phyloP scores from a whole-genome alignment of 2,888 invertebrate genomes.

The Junonia oenone region DNA sequence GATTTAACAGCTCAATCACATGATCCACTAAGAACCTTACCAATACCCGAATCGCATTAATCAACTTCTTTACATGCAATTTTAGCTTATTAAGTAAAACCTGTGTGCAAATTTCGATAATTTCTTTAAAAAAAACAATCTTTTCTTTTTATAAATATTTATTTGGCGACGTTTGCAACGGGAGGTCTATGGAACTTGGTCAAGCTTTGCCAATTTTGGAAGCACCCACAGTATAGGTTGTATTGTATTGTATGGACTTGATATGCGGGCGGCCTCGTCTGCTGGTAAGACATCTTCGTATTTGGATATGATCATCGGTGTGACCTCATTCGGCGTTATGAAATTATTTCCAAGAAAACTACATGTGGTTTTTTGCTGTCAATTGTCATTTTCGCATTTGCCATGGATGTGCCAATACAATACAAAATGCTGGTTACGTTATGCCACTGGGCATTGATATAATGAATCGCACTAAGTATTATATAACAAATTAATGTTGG shows the following conservation, averaged over 20 bases:
- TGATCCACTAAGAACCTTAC: too few relatives aligned
- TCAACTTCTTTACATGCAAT: neutral
- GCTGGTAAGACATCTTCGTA: constrained; percentile 43
- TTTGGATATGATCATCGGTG: constrained; percentile 51
- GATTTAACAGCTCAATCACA: too few relatives aligned
- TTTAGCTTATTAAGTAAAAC: constrained; percentile 1
- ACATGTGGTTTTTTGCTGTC: neutral
- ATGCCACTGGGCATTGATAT: too few relatives aligned
- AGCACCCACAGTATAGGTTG: constrained; percentile 56
- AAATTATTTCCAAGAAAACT: constrained; percentile 14
- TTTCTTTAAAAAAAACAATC: neutral
- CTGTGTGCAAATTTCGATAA: neutral
- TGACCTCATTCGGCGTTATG: constrained; percentile 30
- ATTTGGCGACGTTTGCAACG: neutral
- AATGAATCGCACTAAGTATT: too few relatives aligned
- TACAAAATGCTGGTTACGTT: constrained; percentile 1
- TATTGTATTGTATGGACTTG: constrained; percentile 46
- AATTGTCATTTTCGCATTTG: neutral
- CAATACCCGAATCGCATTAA: too few relatives aligned
- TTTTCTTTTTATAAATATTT: neutral
- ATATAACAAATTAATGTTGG: too few relatives aligned
- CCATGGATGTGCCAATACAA: too few relatives aligned
- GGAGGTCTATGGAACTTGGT: constrained; percentile 7
- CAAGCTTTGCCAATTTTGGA: constrained; percentile 55
- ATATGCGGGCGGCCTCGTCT: constrained; percentile 51